Evolutionary conservation across 2,888 invertebrate species (phyloP), one percentile per base, ranked within the genome.

Genomic region (Ophonus ardosiacus): DNA sequence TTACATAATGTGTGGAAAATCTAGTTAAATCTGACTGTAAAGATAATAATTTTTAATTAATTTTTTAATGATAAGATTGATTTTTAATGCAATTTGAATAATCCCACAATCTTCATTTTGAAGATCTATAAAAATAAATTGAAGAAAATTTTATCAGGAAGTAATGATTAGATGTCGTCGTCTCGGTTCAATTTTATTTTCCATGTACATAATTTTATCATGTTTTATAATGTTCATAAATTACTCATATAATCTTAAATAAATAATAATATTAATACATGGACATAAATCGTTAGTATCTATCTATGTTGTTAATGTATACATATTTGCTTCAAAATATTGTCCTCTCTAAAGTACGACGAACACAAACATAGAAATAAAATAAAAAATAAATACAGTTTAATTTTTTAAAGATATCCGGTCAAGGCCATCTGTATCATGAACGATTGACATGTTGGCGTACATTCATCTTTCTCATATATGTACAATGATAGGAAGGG

Each of bases 1-100:
- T 65, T 65, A 38, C n/a, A 13, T 63, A 63, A 63, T 63, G 18
- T 15, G 38, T n/a, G 31, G 15, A 40, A 68, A 68, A 31, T 31
- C 68, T 68, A 38, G 68, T 68, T 68, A 38, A 68, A 68, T n/a
- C 68, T 38, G 38, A 68, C 68, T 68, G 15, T n/a, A 24, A 68
- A 68, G 68, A 31, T 65, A 57, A 13, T 63, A 6, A 38, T 31
- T 68, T 68, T 68, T 68, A n/a, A 68, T 40, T n/a, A 31, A 15
- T 38, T 15, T 65, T 31, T 10, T 13, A 31, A 38, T 31, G 68
- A 15, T 68, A 6, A 15, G 15, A 68, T 38, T 68, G 24, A 40
- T 31, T 68, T 68, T 38, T 31, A 15, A 68, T 38, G 43, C 43
- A 68, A 15, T 38, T 38, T 68, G 4, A 68, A 68, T 38, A 68